These are phyloP conservation scores for Homarus gammarus DNA, from an alignment of 2,888 invertebrate genomes.

Conservation along the genomic window DNA sequence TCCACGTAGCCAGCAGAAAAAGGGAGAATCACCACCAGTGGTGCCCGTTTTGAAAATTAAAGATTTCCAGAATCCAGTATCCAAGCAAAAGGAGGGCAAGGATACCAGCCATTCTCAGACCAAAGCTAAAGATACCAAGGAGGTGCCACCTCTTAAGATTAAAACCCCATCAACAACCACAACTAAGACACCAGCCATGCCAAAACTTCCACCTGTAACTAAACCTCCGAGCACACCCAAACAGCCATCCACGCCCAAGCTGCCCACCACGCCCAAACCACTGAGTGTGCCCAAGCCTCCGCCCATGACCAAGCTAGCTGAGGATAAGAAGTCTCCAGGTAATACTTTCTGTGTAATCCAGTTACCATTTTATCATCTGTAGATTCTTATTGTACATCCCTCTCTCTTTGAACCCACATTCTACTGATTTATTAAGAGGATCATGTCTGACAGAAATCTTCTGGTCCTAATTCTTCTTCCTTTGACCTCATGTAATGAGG, in stretches of 20 bases:
- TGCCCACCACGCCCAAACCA: constrained; percentile 33
- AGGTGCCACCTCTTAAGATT: constrained; percentile 73
- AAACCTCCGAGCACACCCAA: constrained; percentile 1
- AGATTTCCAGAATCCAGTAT: constrained; percentile 38
- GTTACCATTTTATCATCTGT: too few relatives aligned
- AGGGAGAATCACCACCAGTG: constrained; percentile 52
- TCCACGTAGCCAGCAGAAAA: constrained; percentile 67
- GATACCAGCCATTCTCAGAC: constrained; percentile 25
- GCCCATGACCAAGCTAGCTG: constrained; percentile 29
- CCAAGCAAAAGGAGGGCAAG: constrained; percentile 52
- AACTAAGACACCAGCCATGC: constrained; percentile 10
- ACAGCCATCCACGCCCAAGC: constrained; percentile 19
- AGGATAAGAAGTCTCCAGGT: constrained; percentile 68
- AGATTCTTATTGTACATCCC: too few relatives aligned
- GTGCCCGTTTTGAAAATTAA: constrained; percentile 65
- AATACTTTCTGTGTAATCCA: background rate
- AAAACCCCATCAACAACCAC: constrained; percentile 41
- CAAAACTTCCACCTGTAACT: background rate
- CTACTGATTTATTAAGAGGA: too few relatives aligned
- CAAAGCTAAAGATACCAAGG: constrained; percentile 48
- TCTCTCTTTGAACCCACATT: too few relatives aligned
- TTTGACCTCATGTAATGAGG: too few relatives aligned
- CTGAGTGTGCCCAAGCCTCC: constrained; percentile 8
- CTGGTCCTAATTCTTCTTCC: too few relatives aligned
- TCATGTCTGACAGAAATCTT: too few relatives aligned